Evolutionary conservation across 1,140 invertebrate species (phyloP), one percentile per base, ranked within the genome.

Genomic region (Mactra quadrangularis): DNA sequence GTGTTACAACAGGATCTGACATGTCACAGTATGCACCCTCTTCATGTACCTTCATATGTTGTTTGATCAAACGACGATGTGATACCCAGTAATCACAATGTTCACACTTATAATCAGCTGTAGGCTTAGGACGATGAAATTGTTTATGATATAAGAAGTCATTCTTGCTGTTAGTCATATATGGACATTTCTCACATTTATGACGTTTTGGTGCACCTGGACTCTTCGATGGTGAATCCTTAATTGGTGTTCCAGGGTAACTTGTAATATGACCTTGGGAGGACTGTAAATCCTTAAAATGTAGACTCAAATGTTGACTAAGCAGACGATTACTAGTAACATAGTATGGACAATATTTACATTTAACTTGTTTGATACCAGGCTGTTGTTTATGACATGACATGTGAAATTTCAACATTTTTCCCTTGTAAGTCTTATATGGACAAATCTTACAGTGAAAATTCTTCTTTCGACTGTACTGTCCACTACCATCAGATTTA

Each of bases 111-210:
- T 96, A 97, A 31, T 95, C 95, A 31, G 91, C 90, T n/a, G 88
- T 86, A 13, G 88, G 86, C 68, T 95, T 94, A 7, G 96, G 95
- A 52, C 96, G 94, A 89, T 98, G 97, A 89, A 97, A 96, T 90
- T 97, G 96, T 86, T 96, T 96, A 87, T 97, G 96, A 90, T 97
- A 97, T 84, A 96, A 94, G 88, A 95, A 96, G 90, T 97, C 96
- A 53, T 96, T 96, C 91, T 96, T 96, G 89, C 96, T 97, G 88
- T 96, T 96, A 33, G 88, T 88, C 22, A 86, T 81, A 86, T 90
- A 89, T 13, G 92, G 89, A 90, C 91, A 90, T 86, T 90, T 93
- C 84, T 87, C 91, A 92, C 90, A 94, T 87, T 19, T 90, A 64
- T 85, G 89, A n/a, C 86, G 66, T 55, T 88, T 89, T 15, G 85